These are phyloP conservation scores for Ceratina calcarata DNA, from an alignment of 1,140 invertebrate species.

Conservation along the genomic window DNA sequence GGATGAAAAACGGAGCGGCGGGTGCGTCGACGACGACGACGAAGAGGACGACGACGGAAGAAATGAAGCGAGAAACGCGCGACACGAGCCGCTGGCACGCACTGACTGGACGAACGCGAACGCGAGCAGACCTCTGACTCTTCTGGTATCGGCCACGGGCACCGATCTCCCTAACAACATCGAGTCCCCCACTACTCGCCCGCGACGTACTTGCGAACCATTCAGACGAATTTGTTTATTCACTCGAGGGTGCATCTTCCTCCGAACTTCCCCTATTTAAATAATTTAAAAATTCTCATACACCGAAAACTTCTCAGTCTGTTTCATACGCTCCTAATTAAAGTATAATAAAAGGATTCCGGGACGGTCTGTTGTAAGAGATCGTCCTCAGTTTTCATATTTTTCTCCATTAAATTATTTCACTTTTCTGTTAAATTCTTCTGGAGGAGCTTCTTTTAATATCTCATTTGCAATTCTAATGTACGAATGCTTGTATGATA, in stretches of 20 bases:
- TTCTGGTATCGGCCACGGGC: conserved; percentile 47
- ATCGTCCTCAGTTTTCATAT: no score
- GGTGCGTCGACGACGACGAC: conserved; percentile 8
- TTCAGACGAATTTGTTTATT: conserved; percentile 29
- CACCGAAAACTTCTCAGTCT: not conserved
- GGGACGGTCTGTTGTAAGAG: no score
- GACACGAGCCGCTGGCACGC: conserved; percentile 52
- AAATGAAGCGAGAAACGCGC: conserved; percentile 31
- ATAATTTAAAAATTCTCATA: no score
- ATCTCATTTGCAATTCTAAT: not conserved
- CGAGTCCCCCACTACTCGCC: conserved; percentile 19
- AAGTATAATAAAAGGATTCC: no score
- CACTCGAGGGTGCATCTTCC: not conserved
- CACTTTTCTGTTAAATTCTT: no score
- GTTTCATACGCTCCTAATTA: no score
- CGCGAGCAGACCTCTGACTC: conserved; percentile 34
- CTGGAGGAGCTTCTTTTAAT: not conserved
- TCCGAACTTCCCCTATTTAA: no score
- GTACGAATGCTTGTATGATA: no score
- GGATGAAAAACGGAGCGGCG: not conserved
- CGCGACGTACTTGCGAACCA: not conserved
- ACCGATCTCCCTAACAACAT: conserved; percentile 43
- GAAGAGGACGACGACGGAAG: conserved; percentile 12
- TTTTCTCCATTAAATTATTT: no score
- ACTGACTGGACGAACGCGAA: conserved; percentile 46